A percentile compares a stretch with the other conserved stretches of the same genome.
Conservation (phyloP, 1,140 invertebrate species). For the Choristoneura fumiferana region DNA sequence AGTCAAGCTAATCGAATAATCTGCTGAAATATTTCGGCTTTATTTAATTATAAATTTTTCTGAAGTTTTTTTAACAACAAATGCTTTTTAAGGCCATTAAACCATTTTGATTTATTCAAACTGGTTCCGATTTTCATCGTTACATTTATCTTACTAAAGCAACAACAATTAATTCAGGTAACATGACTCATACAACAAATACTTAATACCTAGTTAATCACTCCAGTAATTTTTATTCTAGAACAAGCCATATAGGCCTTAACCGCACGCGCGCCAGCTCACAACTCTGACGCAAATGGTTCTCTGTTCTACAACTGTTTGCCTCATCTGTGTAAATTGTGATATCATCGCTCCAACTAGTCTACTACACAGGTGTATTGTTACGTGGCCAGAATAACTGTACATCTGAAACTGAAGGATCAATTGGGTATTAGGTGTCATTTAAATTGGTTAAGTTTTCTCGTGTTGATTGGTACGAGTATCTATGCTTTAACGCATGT, state of each 20-base stretch:
- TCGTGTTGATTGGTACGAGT: constrained; percentile 17
- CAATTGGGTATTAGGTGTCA: background rate
- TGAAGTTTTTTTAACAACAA: too few species aligned
- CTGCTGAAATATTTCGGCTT: too few species aligned
- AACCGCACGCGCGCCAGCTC: constrained; percentile 40
- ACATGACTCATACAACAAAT: too few species aligned
- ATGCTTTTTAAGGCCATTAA: too few species aligned
- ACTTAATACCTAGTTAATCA: too few species aligned
- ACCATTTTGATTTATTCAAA: too few species aligned
- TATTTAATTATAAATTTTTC: too few species aligned
- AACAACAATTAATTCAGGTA: too few species aligned
- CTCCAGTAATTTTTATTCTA: too few species aligned
- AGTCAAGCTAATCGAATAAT: too few species aligned
- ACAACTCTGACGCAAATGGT: constrained; percentile 47
- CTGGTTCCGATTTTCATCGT: too few species aligned
- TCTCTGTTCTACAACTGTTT: constrained; percentile 35
- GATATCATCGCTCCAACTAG: constrained; percentile 46
- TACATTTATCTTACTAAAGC: too few species aligned
- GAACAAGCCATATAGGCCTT: constrained; percentile 38
- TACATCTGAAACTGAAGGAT: background rate
- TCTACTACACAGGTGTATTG: constrained; percentile 12
- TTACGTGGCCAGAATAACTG: background rate
- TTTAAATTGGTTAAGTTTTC: constrained; percentile 46
- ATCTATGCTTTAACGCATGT: constrained; percentile 1
- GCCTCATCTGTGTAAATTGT: constrained; percentile 56